Conservation (phyloP, 2,113 vertebrate genomes). For the Apodemus sylvaticus region DNA sequence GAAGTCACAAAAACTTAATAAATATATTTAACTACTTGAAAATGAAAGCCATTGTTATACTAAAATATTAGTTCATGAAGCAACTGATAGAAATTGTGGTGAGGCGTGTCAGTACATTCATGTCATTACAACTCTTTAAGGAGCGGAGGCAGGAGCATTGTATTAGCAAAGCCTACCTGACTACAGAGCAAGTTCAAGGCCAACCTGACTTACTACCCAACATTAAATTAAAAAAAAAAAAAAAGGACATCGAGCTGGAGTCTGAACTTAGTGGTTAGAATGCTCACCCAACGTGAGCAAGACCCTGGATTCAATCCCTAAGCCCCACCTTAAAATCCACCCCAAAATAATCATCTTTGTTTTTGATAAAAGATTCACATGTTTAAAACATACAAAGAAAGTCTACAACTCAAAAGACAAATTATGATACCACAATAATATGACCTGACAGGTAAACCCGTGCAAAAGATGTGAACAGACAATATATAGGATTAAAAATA, state of each 20-base stretch:
- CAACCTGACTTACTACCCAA: background rate
- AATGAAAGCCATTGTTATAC: background rate
- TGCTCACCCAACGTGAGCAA: background rate
- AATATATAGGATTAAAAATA: background rate
- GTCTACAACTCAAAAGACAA: background rate
- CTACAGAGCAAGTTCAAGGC: background rate
- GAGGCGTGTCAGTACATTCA: background rate
- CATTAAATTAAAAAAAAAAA: background rate
- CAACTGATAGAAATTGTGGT: background rate
- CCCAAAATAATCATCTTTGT: background rate
- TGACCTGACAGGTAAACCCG: background rate
- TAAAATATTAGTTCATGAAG: slow-evolving; percentile 4
- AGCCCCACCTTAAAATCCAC: background rate
- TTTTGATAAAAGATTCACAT: slow-evolving; percentile 15
- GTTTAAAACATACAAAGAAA: background rate
- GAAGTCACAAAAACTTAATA: background rate
- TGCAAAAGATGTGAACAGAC: background rate
- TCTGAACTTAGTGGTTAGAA: background rate
- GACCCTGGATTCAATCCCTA: background rate
- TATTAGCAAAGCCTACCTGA: background rate
- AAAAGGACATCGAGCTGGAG: background rate
- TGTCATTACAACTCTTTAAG: background rate
- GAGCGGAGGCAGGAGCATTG: background rate
- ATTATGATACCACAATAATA: background rate
- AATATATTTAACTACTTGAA: background rate